Evolutionary conservation across 2,888 invertebrate species (phyloP), one percentile per base, ranked within the genome.

Genomic region (Electrophaes corylata): DNA sequence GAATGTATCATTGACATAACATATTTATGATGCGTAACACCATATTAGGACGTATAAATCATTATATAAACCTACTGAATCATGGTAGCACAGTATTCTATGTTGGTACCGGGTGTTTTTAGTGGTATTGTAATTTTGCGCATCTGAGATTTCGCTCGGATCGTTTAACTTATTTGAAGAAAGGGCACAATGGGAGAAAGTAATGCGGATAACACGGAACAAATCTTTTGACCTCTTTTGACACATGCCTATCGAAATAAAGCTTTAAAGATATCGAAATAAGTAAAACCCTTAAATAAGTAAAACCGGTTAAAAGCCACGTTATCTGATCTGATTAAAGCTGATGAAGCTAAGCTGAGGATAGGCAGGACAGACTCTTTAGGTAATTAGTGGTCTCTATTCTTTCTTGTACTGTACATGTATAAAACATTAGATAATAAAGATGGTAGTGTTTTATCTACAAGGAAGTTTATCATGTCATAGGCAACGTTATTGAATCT

Each of bases 21-120:
- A 49, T 51, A 58, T 73, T 88, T 88, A 88, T 82, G 85, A 78
- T 60, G 81, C 84, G 79, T 83, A 81, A 82, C 83, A 77, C 79
- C 81, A 71, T 79, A 79, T 81, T 76, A 75, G 68, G 74, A 5
- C 23, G 8, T 31, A 57, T 84, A 84, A 79, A 82, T 81, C 75
- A 70, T 71, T 75, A 75, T 61, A 57, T 62, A 10, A 35, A 37
- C 31, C 0, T 29, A 20, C 19, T 31, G 46, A 23, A 20, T 10
- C 10, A 29, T 26, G 26, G 26, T 29, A 29, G 6, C 5, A 10
- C 10, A 6, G n/a, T 26, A 6, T 6, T 10, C 12, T 12, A 20
- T 20, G 19, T 12, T 41, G 12, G n/a, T 29, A 16, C 20, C 39
- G 11, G 26, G 33, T 53, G 23, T 39, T n/a, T n/a, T n/a, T 12